phyloP scores from a whole-genome alignment of 2,113 vertebrate species.

The Solenodon paradoxus region DNA sequence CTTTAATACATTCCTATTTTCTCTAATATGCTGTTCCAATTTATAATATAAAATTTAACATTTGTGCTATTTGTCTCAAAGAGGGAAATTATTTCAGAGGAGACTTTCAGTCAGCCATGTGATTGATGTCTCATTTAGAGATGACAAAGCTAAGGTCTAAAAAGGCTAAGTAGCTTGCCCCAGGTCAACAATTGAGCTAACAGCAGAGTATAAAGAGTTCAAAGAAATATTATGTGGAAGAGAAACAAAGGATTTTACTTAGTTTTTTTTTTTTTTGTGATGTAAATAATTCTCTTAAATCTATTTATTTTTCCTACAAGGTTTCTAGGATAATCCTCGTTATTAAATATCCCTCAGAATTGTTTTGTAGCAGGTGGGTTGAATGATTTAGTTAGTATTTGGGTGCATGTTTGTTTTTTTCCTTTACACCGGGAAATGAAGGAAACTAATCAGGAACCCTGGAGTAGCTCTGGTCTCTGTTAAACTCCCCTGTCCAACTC shows the following conservation, averaged over 20 bases:
- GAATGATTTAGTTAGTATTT: neutral
- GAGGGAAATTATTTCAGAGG: neutral
- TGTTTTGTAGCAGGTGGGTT: neutral
- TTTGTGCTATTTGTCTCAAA: neutral
- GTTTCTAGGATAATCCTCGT: neutral
- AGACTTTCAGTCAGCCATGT: neutral
- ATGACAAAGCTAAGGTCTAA: neutral
- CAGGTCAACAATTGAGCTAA: neutral
- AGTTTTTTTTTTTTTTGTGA: neutral
- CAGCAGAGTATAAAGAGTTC: neutral
- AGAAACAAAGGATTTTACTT: neutral
- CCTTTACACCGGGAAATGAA: neutral
- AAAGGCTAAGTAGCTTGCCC: neutral
- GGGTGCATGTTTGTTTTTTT: neutral
- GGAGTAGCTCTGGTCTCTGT: neutral
- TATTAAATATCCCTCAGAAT: neutral
- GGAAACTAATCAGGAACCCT: neutral
- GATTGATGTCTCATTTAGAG: neutral
- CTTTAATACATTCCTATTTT: conserved; percentile 27
- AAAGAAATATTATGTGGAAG: neutral
- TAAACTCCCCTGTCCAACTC: neutral
- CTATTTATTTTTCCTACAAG: neutral
- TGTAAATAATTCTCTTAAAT: neutral
- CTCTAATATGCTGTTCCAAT: neutral
- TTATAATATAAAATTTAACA: conserved; percentile 8